Base-by-base conservation (phyloP, 1,140 invertebrate species). In the Galleria mellonella region DNA sequence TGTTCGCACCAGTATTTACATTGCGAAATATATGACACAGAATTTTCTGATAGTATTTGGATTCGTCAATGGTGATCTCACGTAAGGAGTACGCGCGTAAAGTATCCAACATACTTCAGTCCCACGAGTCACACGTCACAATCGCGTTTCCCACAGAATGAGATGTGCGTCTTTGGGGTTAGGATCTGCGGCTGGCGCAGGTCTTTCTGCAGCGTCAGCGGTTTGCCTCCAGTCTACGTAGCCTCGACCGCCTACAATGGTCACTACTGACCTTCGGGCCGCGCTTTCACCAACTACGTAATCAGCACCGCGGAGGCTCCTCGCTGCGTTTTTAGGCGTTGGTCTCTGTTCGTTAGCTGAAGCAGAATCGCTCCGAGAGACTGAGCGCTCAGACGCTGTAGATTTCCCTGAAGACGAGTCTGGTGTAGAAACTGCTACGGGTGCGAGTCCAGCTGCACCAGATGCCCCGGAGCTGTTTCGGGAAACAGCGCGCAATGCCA, bases 81-180 rank as follows among this genome's bases (percentile, higher is more conserved):
- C 43, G 43, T 46, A 46, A 46, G 2, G 2, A 11, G 9, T 46
- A 46, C 43, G 40, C 40, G 39, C 17, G 45, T 47, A 47, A 31
- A 12, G 11, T n/a, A 32, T 32, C 30, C 30, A 9, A 23, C 6
- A 23, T 23, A 23, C 17, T 23, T 23, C 17, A 23, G 17, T 2
- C 17, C 6, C 6, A 23, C 35, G 35, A 14, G 17, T 37, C 9
- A 3, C 32, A 41, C 42, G 58, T 88, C 87, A 96, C 89, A 96
- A 90, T 68, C 96, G 95, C 89, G 95, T 94, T 86, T 97, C 95
- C 94, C 94, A 96, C 8, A 96, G 88, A 28, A 96, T 92, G 55
- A 96, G 92, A 83, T 96, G 93, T 9, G 94, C 94, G 87, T 96
- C 94, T 64, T 68, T 74, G 32, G 86, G 68, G 64, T 86, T 87